Evolutionary conservation across 1,140 invertebrate genomes (phyloP), one percentile per base, ranked within the genome.

Genomic region (Drosophila asahinai): DNA sequence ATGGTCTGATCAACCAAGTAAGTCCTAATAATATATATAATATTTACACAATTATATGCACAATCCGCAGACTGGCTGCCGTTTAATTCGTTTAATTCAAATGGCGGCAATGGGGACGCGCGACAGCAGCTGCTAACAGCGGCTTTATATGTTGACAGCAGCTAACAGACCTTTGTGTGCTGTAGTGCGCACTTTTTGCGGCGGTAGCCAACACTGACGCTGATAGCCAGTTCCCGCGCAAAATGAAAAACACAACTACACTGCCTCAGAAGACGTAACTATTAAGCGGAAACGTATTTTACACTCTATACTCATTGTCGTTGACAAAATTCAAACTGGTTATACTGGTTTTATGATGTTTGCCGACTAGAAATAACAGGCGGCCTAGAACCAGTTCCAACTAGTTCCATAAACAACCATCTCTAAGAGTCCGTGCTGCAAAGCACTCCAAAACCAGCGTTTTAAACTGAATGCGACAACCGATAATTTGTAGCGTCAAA

Each of bases 61-160:
- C 51, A 64, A 40, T 43, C 33, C 7, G 8, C 47, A 33, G n/a
- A 43, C 48, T 60, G 19, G 14, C n/a, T 15, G 58, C 14, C 36
- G 11, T 38, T 30, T 63, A 36, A 17, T 73, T 42, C 60, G 70
- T 60, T 90, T 81, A 67, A 66, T 87, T 87, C 74, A 89, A 89
- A 89, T 89, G 84, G 86, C 84, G 86, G 74, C 77, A 89, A 81
- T 65, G 14, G 17, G 19, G 63, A 62, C 70, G 80, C 83, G 83
- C 79, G 75, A 68, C 79, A 30, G 55, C 45, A 48, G 40, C 25
- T 49, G 45, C 19, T 36, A 61, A 61, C 30, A 61, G 17, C n/a
- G 45, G 22, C 47, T 51, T 62, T 51, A n/a, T 40, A 14, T 17
- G 3, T 14, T 65, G 61, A 27, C 42, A 12, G 22, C 36, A 9